phyloP scores from a whole-genome alignment of 2,888 invertebrate genomes.

The Corbicula japonica region DNA sequence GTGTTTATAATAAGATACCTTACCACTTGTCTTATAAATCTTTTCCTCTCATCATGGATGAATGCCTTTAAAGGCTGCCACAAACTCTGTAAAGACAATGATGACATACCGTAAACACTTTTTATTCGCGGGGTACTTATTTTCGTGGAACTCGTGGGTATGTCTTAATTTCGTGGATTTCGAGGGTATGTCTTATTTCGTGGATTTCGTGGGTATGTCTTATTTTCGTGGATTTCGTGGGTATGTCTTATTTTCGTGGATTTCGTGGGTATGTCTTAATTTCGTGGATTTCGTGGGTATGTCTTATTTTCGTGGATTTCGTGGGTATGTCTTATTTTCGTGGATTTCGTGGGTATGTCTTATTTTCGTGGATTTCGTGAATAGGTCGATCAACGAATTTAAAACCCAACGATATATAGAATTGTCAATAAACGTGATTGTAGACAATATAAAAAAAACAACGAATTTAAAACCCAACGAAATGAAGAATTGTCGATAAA shows the following conservation, averaged over 20 bases:
- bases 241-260: not conserved
- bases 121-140: not conserved
- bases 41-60: constrained; percentile 62
- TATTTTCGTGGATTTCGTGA: too few species aligned
- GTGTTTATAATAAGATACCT: constrained; percentile 18
- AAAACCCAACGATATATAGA: too few species aligned
- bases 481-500: too few species aligned
- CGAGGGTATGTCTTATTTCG: not conserved
- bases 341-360: too few species aligned
- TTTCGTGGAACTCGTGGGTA: not conserved
- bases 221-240: not conserved
- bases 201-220: not conserved
- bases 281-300: not conserved
- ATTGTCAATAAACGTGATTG: too few species aligned
- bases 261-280: not conserved
- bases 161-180: not conserved
- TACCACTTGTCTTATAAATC: constrained; percentile 64
- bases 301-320: too few species aligned
- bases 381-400: too few species aligned
- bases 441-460: too few species aligned
- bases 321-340: too few species aligned
- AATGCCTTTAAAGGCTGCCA: constrained; percentile 65
- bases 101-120: not conserved
- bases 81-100: constrained; percentile 52
- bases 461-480: too few species aligned